phyloP scores from a whole-genome alignment of 2,888 invertebrate genomes.

The Latrodectus hesperus region DNA sequence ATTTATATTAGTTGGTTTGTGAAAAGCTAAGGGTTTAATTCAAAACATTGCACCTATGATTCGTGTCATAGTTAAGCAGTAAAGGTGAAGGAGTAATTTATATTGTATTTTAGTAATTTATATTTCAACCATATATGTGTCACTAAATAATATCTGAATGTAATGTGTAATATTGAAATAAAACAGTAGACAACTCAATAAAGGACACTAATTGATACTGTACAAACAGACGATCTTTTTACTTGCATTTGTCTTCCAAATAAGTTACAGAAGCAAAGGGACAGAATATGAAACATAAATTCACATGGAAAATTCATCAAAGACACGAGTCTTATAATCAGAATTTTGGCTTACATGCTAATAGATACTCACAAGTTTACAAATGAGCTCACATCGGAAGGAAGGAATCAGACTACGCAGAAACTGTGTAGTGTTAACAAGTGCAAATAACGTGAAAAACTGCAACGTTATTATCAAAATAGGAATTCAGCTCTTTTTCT shows the following conservation, averaged over 20 bases:
- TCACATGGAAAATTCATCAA: constrained; percentile 60
- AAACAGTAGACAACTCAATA: constrained; percentile 15
- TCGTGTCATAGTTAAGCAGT: background rate
- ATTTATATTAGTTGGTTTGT: no score
- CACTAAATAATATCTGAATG: background rate
- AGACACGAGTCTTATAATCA: constrained; percentile 48
- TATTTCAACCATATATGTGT: background rate
- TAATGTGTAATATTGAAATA: background rate
- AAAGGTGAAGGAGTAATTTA: background rate
- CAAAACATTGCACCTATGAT: background rate
- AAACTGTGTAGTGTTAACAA: constrained; percentile 63
- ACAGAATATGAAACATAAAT: constrained; percentile 56
- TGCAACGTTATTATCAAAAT: constrained; percentile 62
- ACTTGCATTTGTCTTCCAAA: constrained; percentile 65
- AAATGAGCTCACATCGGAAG: constrained; percentile 63
- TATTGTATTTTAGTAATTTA: background rate
- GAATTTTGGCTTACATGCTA: constrained; percentile 58
- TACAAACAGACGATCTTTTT: constrained; percentile 68
- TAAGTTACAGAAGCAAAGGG: constrained; percentile 66
- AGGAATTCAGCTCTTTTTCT: background rate
- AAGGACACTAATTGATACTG: constrained; percentile 35
- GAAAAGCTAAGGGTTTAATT: no score
- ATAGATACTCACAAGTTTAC: constrained; percentile 66
- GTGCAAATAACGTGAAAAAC: constrained; percentile 62
- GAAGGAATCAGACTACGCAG: constrained; percentile 39